phyloP scores from a whole-genome alignment of 2,113 vertebrate species.

The Calonectris borealis region DNA sequence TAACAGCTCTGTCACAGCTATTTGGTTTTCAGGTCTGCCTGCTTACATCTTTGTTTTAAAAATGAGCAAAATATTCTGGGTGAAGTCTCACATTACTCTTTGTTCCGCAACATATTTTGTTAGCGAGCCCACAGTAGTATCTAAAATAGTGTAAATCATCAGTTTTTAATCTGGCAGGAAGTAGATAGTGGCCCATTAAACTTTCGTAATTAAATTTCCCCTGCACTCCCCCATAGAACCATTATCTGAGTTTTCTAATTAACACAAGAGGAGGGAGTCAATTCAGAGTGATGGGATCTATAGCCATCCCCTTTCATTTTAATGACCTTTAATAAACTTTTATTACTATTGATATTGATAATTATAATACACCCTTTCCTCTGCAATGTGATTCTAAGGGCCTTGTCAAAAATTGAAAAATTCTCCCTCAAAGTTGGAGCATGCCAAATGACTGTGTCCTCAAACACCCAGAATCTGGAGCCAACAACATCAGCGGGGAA shows the following conservation, averaged over 20 bases:
- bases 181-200: conserved; percentile 92
- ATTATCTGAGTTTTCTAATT: conserved; percentile 98
- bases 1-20: background rate
- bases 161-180: conserved; percentile 89
- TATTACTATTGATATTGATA: conserved; percentile 97
- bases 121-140: conserved; percentile 65
- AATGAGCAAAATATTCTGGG: conserved; percentile 13
- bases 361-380: conserved; percentile 95
- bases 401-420: conserved; percentile 76
- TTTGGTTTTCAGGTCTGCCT: background rate
- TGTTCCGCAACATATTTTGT: conserved; percentile 74
- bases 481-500: background rate
- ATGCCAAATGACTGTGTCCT: background rate
- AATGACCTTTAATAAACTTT: conserved; percentile 99
- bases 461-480: background rate
- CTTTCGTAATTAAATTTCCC: conserved; percentile 94
- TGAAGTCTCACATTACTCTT: conserved; percentile 59
- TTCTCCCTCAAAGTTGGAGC: conserved; percentile 69
- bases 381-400: conserved; percentile 80
- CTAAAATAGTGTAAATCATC: conserved; percentile 88
- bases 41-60: background rate
- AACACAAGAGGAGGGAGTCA: conserved; percentile 97
- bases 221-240: conserved; percentile 90
- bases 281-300: conserved; percentile 92
- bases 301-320: conserved; percentile 97